phyloP scores from a whole-genome alignment of 2,888 invertebrate genomes.

The Oscheius onirici region DNA sequence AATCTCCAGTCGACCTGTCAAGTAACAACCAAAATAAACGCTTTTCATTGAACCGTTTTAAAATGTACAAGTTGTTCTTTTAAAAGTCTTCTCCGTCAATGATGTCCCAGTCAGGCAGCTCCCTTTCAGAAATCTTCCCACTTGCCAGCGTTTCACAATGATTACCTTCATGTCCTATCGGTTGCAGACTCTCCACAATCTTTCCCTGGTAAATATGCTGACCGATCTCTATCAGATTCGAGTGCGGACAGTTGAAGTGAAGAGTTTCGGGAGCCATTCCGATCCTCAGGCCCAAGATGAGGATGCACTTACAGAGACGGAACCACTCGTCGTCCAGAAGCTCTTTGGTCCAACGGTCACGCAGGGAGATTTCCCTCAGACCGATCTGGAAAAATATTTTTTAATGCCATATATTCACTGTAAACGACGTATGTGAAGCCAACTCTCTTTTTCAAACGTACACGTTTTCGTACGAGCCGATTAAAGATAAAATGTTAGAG shows the following conservation, averaged over 20 bases:
- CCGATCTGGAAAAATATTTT: slow-evolving; percentile 7
- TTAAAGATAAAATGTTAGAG: no score
- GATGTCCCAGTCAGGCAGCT: slow-evolving; percentile 17
- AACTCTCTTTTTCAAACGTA: no score
- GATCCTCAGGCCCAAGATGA: slow-evolving; percentile 1
- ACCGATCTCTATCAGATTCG: slow-evolving; percentile 26
- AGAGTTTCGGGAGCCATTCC: slow-evolving; percentile 14
- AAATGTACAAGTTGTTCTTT: background rate
- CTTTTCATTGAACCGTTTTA: background rate
- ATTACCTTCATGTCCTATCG: background rate
- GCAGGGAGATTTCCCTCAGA: slow-evolving; percentile 10
- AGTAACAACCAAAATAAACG: no score
- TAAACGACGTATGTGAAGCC: no score
- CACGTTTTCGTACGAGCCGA: no score
- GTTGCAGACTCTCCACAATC: slow-evolving; percentile 11
- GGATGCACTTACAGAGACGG: slow-evolving; percentile 15
- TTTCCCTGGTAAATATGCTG: slow-evolving; percentile 11
- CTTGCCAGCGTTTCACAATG: background rate
- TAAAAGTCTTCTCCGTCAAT: slow-evolving; percentile 14
- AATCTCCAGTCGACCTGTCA: no score
- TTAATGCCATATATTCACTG: background rate
- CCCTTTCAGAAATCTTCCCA: background rate
- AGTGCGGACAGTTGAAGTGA: slow-evolving; percentile 23
- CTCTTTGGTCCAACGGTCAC: slow-evolving; percentile 10
- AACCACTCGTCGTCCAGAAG: slow-evolving; percentile 6